Evolutionary conservation across 2,797 vertebrate species (phyloP), one percentile per base, ranked within the genome.

Genomic region (Pogonophryne albipinna): DNA sequence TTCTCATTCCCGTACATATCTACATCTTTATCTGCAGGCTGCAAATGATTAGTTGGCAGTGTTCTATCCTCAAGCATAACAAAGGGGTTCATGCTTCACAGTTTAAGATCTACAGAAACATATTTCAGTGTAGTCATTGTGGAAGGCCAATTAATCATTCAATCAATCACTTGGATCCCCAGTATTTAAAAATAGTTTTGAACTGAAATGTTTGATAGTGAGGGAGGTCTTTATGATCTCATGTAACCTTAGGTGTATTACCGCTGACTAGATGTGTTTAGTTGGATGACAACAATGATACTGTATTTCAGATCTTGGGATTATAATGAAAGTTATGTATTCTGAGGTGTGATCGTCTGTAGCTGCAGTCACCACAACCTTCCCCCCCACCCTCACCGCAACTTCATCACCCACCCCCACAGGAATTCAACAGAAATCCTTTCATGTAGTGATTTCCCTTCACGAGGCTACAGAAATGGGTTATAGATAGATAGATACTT

Each of bases 21-120:
- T 34, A 19, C 57, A 42, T 46, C 14, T 51, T 56, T n/a, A 71
- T 56, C 55, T 34, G 42, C 27, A 47, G 68, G 31, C 53, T 71
- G 27, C 44, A 71, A 61, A 62, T 51, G 66, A 64, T n/a, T 41
- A 52, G 17, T 57, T 63, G 34, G 51, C 45, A 44, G 1, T 4
- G 19, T 16, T n/a, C 34, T 19, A 0, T 4, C 6, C 20, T 23
- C 4, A 50, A 61, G 20, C 34, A 11, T 16, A 44, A 66, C 19
- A 16, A 1, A 46, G 46, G 59, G 2, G 17, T 60, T 17, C 0
- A 53, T 47, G 15, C 3, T 15, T 31, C 15, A n/a, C 20, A 23
- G 56, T 34, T 10, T 7, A 34, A 13, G 34, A 4, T 23, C 10
- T 46, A 6, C 10, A 17, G 17, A 57, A 17, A 15, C 17, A 61